These are phyloP conservation scores for Didymodactylos carnosus DNA, from an alignment of 2,888 invertebrate species.

Conservation along the genomic window DNA sequence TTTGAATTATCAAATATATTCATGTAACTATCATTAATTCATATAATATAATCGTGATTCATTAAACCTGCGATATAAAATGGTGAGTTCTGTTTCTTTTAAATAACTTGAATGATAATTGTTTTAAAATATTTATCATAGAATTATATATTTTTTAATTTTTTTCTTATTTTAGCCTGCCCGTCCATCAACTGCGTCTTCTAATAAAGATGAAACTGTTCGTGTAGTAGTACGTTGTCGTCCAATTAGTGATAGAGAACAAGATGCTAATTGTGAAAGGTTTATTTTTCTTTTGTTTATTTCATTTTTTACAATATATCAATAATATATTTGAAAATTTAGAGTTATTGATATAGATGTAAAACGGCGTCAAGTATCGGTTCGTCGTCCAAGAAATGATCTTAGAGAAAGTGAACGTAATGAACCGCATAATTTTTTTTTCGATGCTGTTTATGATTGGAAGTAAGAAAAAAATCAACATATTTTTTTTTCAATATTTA, in stretches of 20 bases:
- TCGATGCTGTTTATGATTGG: conserved; percentile 61
- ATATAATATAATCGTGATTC: no score
- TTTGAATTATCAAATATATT: no score
- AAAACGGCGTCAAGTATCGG: conserved; percentile 37
- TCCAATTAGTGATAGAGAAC: conserved; percentile 60
- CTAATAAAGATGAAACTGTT: conserved; percentile 42
- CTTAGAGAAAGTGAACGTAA: conserved; percentile 34
- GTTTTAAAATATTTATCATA: no score
- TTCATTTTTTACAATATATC: neutral
- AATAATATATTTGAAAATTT: neutral
- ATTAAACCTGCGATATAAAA: no score
- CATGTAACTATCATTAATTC: no score
- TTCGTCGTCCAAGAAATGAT: neutral
- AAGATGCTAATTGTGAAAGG: conserved; percentile 45
- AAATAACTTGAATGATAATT: no score
- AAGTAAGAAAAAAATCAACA: conserved; percentile 60
- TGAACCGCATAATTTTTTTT: conserved; percentile 51
- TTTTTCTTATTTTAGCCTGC: conserved; percentile 50
- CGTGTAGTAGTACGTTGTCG: conserved; percentile 67
- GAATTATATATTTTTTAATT: conserved; percentile 24
- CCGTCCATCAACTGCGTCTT: conserved; percentile 11
- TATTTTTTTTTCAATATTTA: conserved; percentile 25
- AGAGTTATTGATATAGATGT: conserved; percentile 14
- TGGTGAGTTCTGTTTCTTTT: no score
- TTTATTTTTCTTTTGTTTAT: neutral